Percentiles rank a stretch among this genome's conserved stretches.
Evolutionary conservation across 1,140 invertebrate species (phyloP).

Genomic region (Halictus rubicundus): DNA sequence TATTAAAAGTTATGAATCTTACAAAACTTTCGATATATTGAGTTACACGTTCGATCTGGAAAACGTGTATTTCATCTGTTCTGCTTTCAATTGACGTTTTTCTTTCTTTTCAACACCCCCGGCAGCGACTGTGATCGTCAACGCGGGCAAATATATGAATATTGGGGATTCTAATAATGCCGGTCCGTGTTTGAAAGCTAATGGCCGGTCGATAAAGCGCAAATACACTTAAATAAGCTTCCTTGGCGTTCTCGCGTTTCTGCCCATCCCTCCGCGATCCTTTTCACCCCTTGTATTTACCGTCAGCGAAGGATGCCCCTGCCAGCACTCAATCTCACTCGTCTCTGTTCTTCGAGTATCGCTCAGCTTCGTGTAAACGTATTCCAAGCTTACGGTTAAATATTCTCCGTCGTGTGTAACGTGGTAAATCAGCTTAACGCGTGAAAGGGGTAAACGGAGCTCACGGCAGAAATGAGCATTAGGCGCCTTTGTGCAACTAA

Average conservation of each 20-base stretch:
- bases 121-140: background rate
- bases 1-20: too few relatives aligned
- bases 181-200: background rate
- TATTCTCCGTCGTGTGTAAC: slow-evolving; percentile 20
- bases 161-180: slow-evolving; percentile 34
- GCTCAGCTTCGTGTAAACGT: slow-evolving; percentile 32
- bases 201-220: slow-evolving; percentile 42
- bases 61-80: too few relatives aligned
- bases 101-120: too few relatives aligned
- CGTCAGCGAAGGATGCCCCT: slow-evolving; percentile 55
- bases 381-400: slow-evolving; percentile 39
- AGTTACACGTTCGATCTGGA: too few relatives aligned
- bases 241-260: slow-evolving; percentile 37
- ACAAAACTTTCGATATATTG: too few relatives aligned
- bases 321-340: slow-evolving; percentile 54
- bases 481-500: background rate
- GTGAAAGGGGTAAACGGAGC: slow-evolving; percentile 1
- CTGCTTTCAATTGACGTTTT: too few relatives aligned
- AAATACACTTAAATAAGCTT: slow-evolving; percentile 54
- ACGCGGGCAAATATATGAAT: slow-evolving; percentile 5
- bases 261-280: slow-evolving; percentile 38
- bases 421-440: slow-evolving; percentile 35
- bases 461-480: background rate
- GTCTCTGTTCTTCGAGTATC: slow-evolving; percentile 39
- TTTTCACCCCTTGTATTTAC: slow-evolving; percentile 59